Percentiles rank a stretch among this genome's conserved stretches.
Conservation (phyloP, 2,888 invertebrate genomes). For the Raillietiella orientalis region DNA sequence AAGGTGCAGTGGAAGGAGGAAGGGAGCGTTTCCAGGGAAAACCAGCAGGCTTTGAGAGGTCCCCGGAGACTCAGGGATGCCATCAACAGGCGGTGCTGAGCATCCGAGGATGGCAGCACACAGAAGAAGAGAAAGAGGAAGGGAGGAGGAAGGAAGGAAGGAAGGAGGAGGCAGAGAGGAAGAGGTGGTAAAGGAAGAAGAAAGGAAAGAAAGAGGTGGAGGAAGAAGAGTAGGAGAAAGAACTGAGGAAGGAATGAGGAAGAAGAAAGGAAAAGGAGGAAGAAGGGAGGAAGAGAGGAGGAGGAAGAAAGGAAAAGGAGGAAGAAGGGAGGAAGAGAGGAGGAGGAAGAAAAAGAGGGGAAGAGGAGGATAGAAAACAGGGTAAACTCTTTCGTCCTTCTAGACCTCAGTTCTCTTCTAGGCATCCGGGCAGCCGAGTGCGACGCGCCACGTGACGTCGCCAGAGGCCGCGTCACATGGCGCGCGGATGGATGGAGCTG, state of each 20-base stretch:
- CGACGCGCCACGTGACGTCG: no score
- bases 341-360: constrained; percentile 1
- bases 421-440: no score
- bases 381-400: no score
- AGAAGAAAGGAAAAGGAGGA: constrained; percentile 4
- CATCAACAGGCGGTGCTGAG: no score
- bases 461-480: no score
- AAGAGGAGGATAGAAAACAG: not conserved
- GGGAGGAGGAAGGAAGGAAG: constrained; percentile 1
- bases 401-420: no score
- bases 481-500: no score
- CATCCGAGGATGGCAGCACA: no score
- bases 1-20: no score
- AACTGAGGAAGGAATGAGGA: constrained; percentile 2
- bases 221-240: constrained; percentile 4
- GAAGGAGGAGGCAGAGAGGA: not conserved
- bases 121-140: constrained; percentile 3
- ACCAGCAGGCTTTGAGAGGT: no score
- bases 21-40: no score
- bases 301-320: constrained; percentile 3
- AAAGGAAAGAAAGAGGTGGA: not conserved
- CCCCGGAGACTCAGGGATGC: no score
- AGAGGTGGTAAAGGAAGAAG: not conserved
- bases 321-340: not conserved
- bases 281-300: constrained; percentile 1